phyloP scores from a whole-genome alignment of 2,797 vertebrate genomes.

The Pantherophis alleghaniensis region DNA sequence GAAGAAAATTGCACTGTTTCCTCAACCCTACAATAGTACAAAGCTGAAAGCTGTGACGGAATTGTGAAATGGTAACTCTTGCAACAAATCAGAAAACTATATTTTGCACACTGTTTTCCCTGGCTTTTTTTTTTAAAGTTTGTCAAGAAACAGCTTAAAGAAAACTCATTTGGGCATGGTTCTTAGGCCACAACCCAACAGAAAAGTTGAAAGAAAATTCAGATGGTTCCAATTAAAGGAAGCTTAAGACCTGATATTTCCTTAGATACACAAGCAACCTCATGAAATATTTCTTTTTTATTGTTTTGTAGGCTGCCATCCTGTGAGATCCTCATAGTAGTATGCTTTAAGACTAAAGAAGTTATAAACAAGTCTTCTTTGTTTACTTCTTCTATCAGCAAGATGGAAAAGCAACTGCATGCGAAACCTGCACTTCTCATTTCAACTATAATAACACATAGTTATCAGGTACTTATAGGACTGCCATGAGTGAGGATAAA shows the following conservation, averaged over 20 bases:
- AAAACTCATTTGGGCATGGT: background rate
- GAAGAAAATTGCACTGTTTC: slow-evolving; percentile 6
- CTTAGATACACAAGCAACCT: background rate
- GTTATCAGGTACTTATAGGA: background rate
- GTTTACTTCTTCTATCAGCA: background rate
- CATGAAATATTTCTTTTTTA: background rate
- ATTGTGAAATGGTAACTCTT: background rate
- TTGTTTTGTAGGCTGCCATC: background rate
- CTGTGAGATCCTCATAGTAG: background rate
- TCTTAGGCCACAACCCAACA: background rate
- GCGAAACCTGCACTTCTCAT: background rate
- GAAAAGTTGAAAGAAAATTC: background rate
- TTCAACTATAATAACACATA: background rate
- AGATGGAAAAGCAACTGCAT: no score
- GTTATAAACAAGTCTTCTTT: background rate
- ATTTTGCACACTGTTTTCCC: background rate
- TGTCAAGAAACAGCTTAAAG: background rate
- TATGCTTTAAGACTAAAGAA: background rate
- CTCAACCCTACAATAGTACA: background rate
- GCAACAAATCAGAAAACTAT: background rate
- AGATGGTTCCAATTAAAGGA: background rate
- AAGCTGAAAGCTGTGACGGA: background rate
- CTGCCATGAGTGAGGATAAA: background rate
- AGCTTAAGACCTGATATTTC: background rate
- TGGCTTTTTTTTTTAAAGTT: background rate